Evolutionary conservation across 2,888 invertebrate genomes (phyloP).

Genomic region (Bedellia somnulentella): DNA sequence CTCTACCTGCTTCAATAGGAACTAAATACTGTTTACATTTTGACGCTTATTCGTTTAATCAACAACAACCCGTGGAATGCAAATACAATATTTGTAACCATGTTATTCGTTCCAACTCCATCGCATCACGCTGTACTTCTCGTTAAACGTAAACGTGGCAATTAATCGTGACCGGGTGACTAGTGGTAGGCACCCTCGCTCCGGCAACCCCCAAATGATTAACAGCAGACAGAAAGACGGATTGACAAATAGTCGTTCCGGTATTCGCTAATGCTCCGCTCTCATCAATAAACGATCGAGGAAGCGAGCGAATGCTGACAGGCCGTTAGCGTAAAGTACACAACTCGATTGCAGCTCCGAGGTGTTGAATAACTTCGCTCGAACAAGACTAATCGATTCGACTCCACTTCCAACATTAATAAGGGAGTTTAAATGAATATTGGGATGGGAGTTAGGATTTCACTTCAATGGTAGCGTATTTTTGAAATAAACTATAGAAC

Average conservation of each 20-base stretch:
- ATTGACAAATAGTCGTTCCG: constrained; percentile 59
- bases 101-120: constrained; percentile 29
- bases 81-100: too few relatives aligned
- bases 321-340: constrained; percentile 10
- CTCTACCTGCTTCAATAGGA: too few relatives aligned
- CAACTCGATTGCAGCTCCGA: constrained; percentile 15
- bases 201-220: constrained; percentile 41
- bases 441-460: too few relatives aligned
- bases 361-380: constrained; percentile 14
- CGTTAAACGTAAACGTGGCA: constrained; percentile 42
- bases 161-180: constrained; percentile 54
- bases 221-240: constrained; percentile 56
- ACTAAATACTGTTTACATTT: too few relatives aligned
- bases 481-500: too few relatives aligned
- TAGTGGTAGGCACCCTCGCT: constrained; percentile 19
- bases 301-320: constrained; percentile 13
- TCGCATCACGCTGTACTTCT: constrained; percentile 26
- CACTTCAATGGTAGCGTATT: too few relatives aligned
- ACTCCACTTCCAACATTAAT: too few relatives aligned
- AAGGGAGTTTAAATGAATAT: too few relatives aligned
- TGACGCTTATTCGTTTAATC: too few relatives aligned
- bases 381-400: constrained; percentile 18
- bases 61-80: too few relatives aligned
- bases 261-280: constrained; percentile 52
- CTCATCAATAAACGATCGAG: constrained; percentile 53